Percentiles rank a stretch among this genome's conserved stretches.
Evolutionary conservation across 2,888 invertebrate genomes (phyloP).

Genomic region (Metallyticus violacea): DNA sequence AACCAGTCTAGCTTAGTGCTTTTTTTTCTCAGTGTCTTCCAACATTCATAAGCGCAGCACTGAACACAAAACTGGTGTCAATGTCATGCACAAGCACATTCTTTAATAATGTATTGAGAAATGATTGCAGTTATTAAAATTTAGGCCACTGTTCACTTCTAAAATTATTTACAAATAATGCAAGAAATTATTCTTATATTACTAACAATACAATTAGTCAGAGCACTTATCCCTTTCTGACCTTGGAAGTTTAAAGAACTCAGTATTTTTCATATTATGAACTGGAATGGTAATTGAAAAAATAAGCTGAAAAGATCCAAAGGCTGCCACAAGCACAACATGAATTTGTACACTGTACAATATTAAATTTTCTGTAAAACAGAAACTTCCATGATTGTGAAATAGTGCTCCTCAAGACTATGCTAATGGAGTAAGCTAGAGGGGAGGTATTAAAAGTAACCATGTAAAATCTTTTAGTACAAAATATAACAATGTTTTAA

Average conservation of each 20-base stretch:
- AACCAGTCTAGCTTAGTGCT: not conserved
- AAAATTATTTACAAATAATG: not conserved
- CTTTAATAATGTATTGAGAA: not conserved
- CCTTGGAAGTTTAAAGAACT: not conserved
- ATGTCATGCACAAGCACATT: not conserved
- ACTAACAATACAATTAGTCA: not conserved
- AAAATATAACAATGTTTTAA: not conserved
- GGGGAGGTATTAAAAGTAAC: not conserved
- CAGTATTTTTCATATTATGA: not conserved
- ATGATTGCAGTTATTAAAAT: not conserved
- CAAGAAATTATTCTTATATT: not conserved
- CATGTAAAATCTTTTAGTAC: not conserved
- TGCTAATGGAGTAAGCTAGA: not conserved
- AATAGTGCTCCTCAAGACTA: not conserved
- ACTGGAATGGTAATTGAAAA: not conserved
- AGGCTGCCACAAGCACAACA: not conserved
- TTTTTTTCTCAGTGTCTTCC: not conserved
- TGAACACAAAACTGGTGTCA: too few relatives aligned
- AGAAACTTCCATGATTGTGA: too few relatives aligned
- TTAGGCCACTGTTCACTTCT: not conserved
- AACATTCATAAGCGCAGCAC: not conserved
- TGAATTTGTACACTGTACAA: not conserved
- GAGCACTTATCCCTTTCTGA: not conserved
- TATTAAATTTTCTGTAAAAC: too few relatives aligned
- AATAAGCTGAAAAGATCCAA: not conserved